Evolutionary conservation across 2,888 invertebrate species (phyloP).

Genomic region (Mythimna lalbum): DNA sequence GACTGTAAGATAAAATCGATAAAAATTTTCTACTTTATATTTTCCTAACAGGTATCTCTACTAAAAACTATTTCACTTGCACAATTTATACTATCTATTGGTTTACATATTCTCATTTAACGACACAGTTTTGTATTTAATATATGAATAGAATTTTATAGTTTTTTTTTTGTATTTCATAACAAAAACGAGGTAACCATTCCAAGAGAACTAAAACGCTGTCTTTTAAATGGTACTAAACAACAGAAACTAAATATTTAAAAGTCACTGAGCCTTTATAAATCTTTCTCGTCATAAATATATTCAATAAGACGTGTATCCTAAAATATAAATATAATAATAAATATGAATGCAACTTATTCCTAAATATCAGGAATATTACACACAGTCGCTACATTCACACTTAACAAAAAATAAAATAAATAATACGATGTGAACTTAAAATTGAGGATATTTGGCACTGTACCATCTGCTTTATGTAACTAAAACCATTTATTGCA

Average conservation of each 20-base stretch:
- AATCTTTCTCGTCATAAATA: slow-evolving; percentile 83
- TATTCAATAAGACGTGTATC: slow-evolving; percentile 81
- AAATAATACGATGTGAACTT: slow-evolving; percentile 86
- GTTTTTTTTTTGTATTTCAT: slow-evolving; percentile 55
- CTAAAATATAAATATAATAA: slow-evolving; percentile 88
- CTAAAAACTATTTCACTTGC: slow-evolving; percentile 30
- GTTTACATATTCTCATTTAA: slow-evolving; percentile 18
- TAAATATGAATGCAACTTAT: slow-evolving; percentile 90
- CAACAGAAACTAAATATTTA: slow-evolving; percentile 75
- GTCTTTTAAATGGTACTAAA: slow-evolving; percentile 78
- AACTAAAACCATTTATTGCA: slow-evolving; percentile 79
- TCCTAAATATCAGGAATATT: slow-evolving; percentile 91
- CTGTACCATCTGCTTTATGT: slow-evolving; percentile 85
- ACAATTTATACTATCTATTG: slow-evolving; percentile 35
- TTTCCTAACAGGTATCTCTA: slow-evolving; percentile 46
- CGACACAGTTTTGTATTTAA: slow-evolving; percentile 36
- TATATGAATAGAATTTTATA: slow-evolving; percentile 62
- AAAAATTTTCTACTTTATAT: slow-evolving; percentile 59
- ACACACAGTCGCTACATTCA: slow-evolving; percentile 90
- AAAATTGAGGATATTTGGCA: slow-evolving; percentile 90
- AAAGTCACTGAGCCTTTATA: slow-evolving; percentile 88
- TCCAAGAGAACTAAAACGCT: slow-evolving; percentile 85
- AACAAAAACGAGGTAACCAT: slow-evolving; percentile 71
- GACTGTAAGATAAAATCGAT: slow-evolving; percentile 42
- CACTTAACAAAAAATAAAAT: slow-evolving; percentile 85